Percentiles rank a stretch among this genome's conserved stretches.
Conservation (phyloP, 2,797 vertebrate genomes). For the Microhierax caerulescens region DNA sequence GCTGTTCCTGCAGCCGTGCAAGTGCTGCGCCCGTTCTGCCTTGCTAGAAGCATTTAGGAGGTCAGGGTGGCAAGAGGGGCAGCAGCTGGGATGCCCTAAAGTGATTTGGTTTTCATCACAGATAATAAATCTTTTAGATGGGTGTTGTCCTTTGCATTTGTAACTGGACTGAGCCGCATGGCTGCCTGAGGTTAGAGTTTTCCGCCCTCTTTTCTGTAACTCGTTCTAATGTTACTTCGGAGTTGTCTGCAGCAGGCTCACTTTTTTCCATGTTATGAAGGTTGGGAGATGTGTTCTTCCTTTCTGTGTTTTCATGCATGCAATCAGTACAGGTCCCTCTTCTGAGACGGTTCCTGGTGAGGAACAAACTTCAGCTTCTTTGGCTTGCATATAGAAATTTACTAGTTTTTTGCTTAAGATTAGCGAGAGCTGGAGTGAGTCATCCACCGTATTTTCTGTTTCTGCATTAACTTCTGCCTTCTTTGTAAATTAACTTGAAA, state of each 20-base stretch:
- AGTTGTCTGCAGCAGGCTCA: neutral
- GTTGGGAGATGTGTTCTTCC: neutral
- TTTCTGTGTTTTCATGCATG: neutral
- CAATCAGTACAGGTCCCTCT: neutral
- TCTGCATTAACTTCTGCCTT: neutral
- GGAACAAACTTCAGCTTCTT: neutral
- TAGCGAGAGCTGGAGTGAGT: neutral
- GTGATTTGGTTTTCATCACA: neutral
- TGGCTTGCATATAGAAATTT: neutral
- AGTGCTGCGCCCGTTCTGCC: neutral
- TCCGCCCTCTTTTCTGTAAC: neutral
- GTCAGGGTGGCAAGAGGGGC: neutral
- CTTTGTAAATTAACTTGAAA: neutral
- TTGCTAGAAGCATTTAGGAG: neutral
- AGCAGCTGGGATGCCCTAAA: neutral
- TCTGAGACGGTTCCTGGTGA: neutral
- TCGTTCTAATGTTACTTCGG: neutral
- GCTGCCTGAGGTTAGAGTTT: neutral
- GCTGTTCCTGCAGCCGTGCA: neutral
- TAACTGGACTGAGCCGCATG: neutral
- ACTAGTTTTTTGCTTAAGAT: neutral
- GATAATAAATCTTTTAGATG: neutral
- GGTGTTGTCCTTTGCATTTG: neutral
- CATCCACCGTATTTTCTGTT: neutral
- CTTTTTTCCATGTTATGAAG: neutral